These are phyloP conservation scores for Hypena proboscidalis DNA, from an alignment of 2,888 invertebrate genomes.

Conservation along the genomic window DNA sequence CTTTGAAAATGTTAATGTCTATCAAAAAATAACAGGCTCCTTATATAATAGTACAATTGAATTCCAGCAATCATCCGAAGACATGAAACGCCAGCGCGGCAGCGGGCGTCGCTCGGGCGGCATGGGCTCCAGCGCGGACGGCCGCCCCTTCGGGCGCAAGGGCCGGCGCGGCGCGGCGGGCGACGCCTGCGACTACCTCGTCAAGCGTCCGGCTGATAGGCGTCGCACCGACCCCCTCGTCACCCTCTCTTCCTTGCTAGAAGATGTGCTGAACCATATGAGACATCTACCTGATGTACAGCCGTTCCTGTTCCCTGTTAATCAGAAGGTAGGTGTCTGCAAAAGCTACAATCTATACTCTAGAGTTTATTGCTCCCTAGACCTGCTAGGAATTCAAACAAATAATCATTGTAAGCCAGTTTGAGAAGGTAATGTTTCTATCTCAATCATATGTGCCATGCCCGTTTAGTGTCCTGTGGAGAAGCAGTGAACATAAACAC, in stretches of 20 bases:
- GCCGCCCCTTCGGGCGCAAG: slow-evolving; percentile 64
- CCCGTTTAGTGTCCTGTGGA: too few relatives aligned
- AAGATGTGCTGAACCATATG: slow-evolving; percentile 96
- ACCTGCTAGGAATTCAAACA: too few relatives aligned
- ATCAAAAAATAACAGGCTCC: too few relatives aligned
- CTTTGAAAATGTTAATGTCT: too few relatives aligned
- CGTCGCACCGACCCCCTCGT: slow-evolving; percentile 98
- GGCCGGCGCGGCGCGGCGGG: slow-evolving; percentile 66
- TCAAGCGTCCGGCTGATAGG: slow-evolving; percentile 93
- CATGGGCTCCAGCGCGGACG: slow-evolving; percentile 78
- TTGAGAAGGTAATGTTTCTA: too few relatives aligned
- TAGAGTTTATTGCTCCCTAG: too few relatives aligned
- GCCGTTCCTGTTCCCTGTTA: slow-evolving; percentile 97
- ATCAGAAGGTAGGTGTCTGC: slow-evolving; percentile 88
- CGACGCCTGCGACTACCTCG: slow-evolving; percentile 92
- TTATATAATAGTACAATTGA: too few relatives aligned
- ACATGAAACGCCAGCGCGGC: slow-evolving; percentile 91
- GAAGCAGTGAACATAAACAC: too few relatives aligned
- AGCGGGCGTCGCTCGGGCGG: slow-evolving; percentile 87
- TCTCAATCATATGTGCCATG: too few relatives aligned
- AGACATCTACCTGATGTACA: slow-evolving; percentile 96
- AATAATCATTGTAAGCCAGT: too few relatives aligned
- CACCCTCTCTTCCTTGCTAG: slow-evolving; percentile 95
- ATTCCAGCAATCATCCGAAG: slow-evolving; percentile 91
- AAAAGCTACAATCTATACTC: neutral